Evolutionary conservation across 2,113 vertebrate species (phyloP), one percentile per base, ranked within the genome.

Genomic region (Hypomesus transpacificus): DNA sequence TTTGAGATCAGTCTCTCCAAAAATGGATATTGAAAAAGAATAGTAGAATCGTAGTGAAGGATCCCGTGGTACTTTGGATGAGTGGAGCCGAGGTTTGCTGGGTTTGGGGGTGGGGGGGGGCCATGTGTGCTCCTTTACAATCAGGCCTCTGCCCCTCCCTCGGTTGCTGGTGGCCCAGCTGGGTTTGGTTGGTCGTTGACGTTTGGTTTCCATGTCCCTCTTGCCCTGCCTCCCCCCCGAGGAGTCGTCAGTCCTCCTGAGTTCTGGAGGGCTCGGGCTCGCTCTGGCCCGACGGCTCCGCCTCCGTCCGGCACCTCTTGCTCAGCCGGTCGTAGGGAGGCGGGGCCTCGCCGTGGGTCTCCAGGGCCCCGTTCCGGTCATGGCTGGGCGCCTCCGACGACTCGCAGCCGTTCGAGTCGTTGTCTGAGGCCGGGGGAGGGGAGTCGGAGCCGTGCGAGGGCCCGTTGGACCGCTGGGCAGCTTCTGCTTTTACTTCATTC

Each of bases 321-420:
- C 82, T 78, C 1, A 80, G 84, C 62, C 79, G 78, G 34, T 91
- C 89, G 0, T 69, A 79, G 8, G 71, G 64, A 62, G n/a, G 46
- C 1, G 64, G 58, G 1, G 72, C 53, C 56, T 86, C 82, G 63
- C 56, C 77, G 70, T 84, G 58, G 13, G 84, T 67, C 56, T 90
- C 88, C 56, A 88, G 70, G 20, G 88, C 91, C 28, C 91, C 84
- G 0, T 87, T 75, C 82, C 83, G 92, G 65, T 93, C 84, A 6
- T 94, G 93, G 24, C 56, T 51, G 64, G 82, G n/a, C 14, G 90
- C 86, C n/a, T 50, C 85, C 83, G 80, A 72, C 50, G 85, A 77
- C 5, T 93, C 92, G 73, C 92, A 95, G 7, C 94, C 95, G 31
- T 96, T 98, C 13, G 93, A 93, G 53, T 93, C 94, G 73, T 74